Evolutionary conservation across 2,113 vertebrate species (phyloP), one percentile per base, ranked within the genome.

Genomic region (Eidolon helvum): DNA sequence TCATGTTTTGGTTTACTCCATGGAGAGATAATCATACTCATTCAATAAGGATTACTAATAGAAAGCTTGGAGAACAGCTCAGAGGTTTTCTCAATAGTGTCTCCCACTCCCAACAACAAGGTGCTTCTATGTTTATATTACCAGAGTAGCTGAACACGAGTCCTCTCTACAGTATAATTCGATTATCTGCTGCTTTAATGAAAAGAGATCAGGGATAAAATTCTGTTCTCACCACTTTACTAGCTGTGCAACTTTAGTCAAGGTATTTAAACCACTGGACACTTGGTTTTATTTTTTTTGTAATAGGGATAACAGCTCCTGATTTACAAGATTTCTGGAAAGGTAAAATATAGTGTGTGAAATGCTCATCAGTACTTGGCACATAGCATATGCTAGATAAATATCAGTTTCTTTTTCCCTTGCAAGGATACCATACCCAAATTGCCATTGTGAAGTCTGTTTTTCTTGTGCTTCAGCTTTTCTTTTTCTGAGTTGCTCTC

Each of bases 401-500:
- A 10, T 53, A 28, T 1, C 45, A 91, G 75, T 7, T 1, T 48
- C 43, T 28, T 19, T 26, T 55, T 30, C 33, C 55, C 40, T 6
- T 30, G n/a, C 30, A 82, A 87, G 68, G 19, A 93, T 77, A 94
- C 98, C 98, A 98, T 99, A 99, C 99, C 99, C 98, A 75, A 98
- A 97, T 98, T 99, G 96, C 99, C 99, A 99, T 97, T 99, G 99
- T 93, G 98, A 90, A 71, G 98, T 99, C 12, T 99, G 98, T 98
- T 99, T 99, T 88, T 99, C 99, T 80, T 99, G 98, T 1, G 98
- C 99, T 98, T 99, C 99, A 0, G 98, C 99, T 97, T 98, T 99
- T 97, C 99, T 99, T 97, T 99, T 99, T 90, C 97, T 99, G 91
- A 99, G 99, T 85, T 99, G 96, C 38, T 99, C 98, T 95, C 99